These are phyloP conservation scores for Bubo blakistoni DNA, from an alignment of 2,113 vertebrate species.

Conservation along the genomic window DNA sequence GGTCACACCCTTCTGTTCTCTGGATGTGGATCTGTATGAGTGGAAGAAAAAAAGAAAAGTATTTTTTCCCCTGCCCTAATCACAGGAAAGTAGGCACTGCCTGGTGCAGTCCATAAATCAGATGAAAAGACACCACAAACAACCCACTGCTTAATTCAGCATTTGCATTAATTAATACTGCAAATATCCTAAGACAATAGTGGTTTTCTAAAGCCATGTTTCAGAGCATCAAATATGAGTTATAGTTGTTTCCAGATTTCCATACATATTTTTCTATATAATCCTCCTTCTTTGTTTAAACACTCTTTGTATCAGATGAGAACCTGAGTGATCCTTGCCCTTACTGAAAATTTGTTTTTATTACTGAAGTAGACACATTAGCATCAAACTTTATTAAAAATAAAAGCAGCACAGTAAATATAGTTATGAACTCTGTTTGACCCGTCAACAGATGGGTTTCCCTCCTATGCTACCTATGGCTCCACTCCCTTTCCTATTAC, in stretches of 20 bases:
- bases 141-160: neutral
- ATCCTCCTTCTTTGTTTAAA: neutral
- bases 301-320: neutral
- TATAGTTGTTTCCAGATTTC: neutral
- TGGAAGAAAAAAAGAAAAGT: neutral
- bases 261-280: neutral
- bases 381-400: neutral
- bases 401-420: neutral
- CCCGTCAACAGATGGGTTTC: neutral
- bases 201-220: neutral
- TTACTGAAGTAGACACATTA: neutral
- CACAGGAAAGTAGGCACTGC: neutral
- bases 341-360: neutral
- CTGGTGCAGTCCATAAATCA: neutral
- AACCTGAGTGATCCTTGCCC: neutral
- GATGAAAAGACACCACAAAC: neutral
- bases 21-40: constrained; percentile 91
- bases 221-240: neutral
- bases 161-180: neutral
- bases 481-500: neutral
- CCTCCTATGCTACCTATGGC: neutral
- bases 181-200: neutral
- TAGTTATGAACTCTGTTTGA: neutral
- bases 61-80: neutral
- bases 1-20: constrained; percentile 96